Evolutionary conservation across 2,797 vertebrate genomes (phyloP), one percentile per base, ranked within the genome.

Genomic region (Odontamblyopus rebecca): DNA sequence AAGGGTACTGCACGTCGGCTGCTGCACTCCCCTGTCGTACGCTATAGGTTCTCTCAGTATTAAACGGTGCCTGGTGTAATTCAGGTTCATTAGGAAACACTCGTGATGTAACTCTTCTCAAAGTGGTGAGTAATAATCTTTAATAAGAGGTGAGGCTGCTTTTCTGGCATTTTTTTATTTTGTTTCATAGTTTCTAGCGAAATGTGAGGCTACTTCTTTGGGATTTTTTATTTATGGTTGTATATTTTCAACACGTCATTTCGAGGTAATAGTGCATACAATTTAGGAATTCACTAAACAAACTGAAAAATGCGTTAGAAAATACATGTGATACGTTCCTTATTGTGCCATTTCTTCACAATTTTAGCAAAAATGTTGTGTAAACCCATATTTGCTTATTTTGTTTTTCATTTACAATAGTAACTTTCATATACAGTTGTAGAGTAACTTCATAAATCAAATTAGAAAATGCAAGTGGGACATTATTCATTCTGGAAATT

Each of bases 21-120:
- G 75, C 85, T 88, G 82, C 83, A 81, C 85, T 74, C 83, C 78
- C 71, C 65, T 61, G 76, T 79, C 56, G 27, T 2, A 51, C 48
- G 76, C 72, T 63, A 77, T 71, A 48, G n/a, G 61, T 18, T 62
- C 61, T 67, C 63, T 29, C 56, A 27, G 59, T 16, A 61, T 62
- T 19, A 19, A 38, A 19, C n/a, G 61, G 2, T 69, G 67, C 77
- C 84, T 30, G 78, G 75, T 76, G 82, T 72, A 4, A 78, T 82
- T 78, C 50, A 54, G 86, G 65, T 78, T 57, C 53, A 48, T 27
- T 78, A 76, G 29, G 57, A 48, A 62, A 51, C 44, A 62, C 44
- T 75, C 72, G 3, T 0, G 27, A 69, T 68, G 16, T 48, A 48
- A 69, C 59, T 62, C 50, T 6, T 57, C 29, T 0, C 26, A 4